Conservation (phyloP, 2,113 vertebrate species). For the Syrmaticus mikado region DNA sequence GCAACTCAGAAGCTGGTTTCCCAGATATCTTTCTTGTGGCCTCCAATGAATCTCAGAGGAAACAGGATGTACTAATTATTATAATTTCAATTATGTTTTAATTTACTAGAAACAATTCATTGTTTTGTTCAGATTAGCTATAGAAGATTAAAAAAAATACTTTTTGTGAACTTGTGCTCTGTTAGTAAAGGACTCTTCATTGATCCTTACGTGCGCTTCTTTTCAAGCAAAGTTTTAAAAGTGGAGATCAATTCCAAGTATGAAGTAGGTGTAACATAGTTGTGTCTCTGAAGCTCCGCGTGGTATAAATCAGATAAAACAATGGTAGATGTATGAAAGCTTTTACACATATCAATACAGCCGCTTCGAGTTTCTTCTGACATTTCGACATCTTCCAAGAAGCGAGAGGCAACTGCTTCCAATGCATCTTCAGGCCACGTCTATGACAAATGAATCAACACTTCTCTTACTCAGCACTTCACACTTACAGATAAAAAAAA, state of each 20-base stretch:
- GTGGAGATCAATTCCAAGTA: slow-evolving; percentile 93
- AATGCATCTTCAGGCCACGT: slow-evolving; percentile 92
- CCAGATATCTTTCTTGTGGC: neutral
- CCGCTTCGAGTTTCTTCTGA: slow-evolving; percentile 80
- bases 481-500: neutral
- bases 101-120: neutral
- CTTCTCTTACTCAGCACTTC: neutral
- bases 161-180: neutral
- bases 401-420: slow-evolving; percentile 89
- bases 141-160: neutral
- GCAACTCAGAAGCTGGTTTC: neutral
- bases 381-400: slow-evolving; percentile 90
- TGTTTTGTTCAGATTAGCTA: neutral
- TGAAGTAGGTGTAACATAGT: slow-evolving; percentile 94
- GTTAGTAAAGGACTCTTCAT: neutral
- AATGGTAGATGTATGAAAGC: slow-evolving; percentile 89
- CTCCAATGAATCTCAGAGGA: neutral
- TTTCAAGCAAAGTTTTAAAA: slow-evolving; percentile 86
- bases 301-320: slow-evolving; percentile 81
- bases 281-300: slow-evolving; percentile 85
- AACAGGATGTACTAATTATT: neutral
- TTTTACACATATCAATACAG: slow-evolving; percentile 92
- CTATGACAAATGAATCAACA: slow-evolving; percentile 69
- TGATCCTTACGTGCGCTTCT: slow-evolving; percentile 83
- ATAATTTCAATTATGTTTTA: neutral